Evolutionary conservation across 64 coral and sea anemone genomes (phyloP), one percentile per base, ranked within the genome.

Genomic region (Stichodactyla mertensii): DNA sequence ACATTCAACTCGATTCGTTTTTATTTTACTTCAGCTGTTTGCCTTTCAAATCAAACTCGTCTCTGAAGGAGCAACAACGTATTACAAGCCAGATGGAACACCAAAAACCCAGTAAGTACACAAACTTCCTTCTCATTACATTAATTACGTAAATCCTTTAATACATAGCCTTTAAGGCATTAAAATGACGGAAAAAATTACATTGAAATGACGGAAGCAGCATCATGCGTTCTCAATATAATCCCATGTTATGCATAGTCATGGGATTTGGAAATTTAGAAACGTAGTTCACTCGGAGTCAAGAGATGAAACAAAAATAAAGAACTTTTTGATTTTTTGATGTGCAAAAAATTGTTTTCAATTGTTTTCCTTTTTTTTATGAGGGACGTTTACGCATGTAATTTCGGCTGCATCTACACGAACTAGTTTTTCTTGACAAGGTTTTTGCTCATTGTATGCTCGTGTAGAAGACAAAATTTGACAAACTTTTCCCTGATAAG

Each of bases 41-140:
- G 18, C 61, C 5, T 91, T 70, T 26, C 90, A 91, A 83, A 82
- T 91, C 77, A 87, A 87, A 77, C 52, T 91, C 66, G 80, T 91
- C 16, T 87, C 77, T 31, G 90, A 91, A 52, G 90, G 90, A 28
- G 90, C 77, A 28, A 91, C 90, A 4, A 91, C 90, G 9, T 91
- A 82, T 54, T 91, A 91, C 60, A 87, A 71, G 4, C 28, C 85
- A 71, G 85, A 87, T 71, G 90, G 90, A 14, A 2, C 55, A 15
- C 55, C 53, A 61, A 85, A 85, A 85, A 57, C 18, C 7, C 4
- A 0, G 83, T 85, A 60, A 85, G 83, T 60, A 6, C 4, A 22
- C 19, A 70, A 7, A 58, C 19, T 4, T 62, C 62, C 19, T 12
- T 66, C 18, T 66, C 62, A 4, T 66, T n/a, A 66, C 8, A 9